A percentile compares a stretch with the other conserved stretches of the same genome.
Conservation (phyloP, 2,888 invertebrate genomes). For the Hartigia nigra region DNA sequence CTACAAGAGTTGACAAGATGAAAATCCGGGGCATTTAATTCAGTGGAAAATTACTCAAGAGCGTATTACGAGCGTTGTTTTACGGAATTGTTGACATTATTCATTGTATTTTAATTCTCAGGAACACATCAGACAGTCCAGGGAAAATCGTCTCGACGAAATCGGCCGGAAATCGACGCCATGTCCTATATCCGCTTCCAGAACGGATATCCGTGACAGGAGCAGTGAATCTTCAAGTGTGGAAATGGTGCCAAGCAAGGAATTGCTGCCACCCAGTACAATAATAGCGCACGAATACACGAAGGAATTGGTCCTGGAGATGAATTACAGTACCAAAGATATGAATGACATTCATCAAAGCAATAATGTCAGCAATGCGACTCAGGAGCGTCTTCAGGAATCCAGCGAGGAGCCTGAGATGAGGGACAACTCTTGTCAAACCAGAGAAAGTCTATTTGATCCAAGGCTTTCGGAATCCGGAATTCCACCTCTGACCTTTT, state of each 20-base stretch:
- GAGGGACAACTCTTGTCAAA: slow-evolving; percentile 84
- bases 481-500: slow-evolving; percentile 66
- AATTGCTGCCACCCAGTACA: slow-evolving; percentile 48
- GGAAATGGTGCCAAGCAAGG: slow-evolving; percentile 55
- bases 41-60: background rate
- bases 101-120: slow-evolving; percentile 47
- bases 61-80: background rate
- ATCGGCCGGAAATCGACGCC: slow-evolving; percentile 67
- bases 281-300: slow-evolving; percentile 48
- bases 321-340: slow-evolving; percentile 47
- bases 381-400: slow-evolving; percentile 60
- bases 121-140: slow-evolving; percentile 82
- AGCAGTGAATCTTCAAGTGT: slow-evolving; percentile 57
- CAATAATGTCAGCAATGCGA: slow-evolving; percentile 63
- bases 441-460: slow-evolving; percentile 81
- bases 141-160: slow-evolving; percentile 82
- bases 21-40: background rate
- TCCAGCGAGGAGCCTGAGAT: slow-evolving; percentile 69
- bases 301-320: slow-evolving; percentile 51
- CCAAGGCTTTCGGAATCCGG: slow-evolving; percentile 56
- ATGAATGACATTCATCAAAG: slow-evolving; percentile 62
- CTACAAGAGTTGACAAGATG: background rate
- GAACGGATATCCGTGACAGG: slow-evolving; percentile 51
- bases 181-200: slow-evolving; percentile 50
- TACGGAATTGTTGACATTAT: background rate